Evolutionary conservation across 2,113 vertebrate genomes (phyloP), one percentile per base, ranked within the genome.

Genomic region (Eudyptes chrysolophus): DNA sequence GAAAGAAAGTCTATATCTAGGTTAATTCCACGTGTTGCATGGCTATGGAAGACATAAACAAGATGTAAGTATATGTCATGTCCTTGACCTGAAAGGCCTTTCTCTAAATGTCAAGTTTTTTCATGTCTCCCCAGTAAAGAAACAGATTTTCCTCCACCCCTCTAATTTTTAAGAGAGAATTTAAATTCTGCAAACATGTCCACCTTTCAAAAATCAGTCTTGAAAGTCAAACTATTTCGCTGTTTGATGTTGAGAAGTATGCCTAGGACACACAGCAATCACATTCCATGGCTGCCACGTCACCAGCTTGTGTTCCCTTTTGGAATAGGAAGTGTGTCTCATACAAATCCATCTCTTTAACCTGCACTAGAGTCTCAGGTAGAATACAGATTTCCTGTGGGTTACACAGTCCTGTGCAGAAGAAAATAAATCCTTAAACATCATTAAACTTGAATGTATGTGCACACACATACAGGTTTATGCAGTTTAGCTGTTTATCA

Each of bases 41-140:
- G 8, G 12, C 54, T 58, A 2, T 52, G 72, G 55, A 58, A 54
- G 60, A 21, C 4, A 7, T 6, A 5, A 2, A 12, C 0, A 16
- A 55, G 60, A 58, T 75, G 25, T 52, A 54, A 70, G 17, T 34
- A 26, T 11, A 16, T 30, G 3, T 18, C 12, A 14, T 13, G 11
- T 20, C 18, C 11, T 51, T 49, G 61, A 57, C 42, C 24, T 64
- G 18, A 30, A 82, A 62, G 13, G 14, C 16, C 22, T 34, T 52
- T 75, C 36, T 75, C 24, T 54, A 64, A 78, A 60, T 55, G 24
- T 44, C 0, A 0, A 30, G 1, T 29, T 69, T 66, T 92, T 68
- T 64, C 17, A 3, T 32, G n/a, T 26, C 25, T 79, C 24, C 4
- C 9, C 6, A 11, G 2, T 9, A 55, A 80, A 44, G 21, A 86